These are phyloP conservation scores for Burhinus bistriatus DNA, from an alignment of 2,113 vertebrate genomes.

Conservation along the genomic window DNA sequence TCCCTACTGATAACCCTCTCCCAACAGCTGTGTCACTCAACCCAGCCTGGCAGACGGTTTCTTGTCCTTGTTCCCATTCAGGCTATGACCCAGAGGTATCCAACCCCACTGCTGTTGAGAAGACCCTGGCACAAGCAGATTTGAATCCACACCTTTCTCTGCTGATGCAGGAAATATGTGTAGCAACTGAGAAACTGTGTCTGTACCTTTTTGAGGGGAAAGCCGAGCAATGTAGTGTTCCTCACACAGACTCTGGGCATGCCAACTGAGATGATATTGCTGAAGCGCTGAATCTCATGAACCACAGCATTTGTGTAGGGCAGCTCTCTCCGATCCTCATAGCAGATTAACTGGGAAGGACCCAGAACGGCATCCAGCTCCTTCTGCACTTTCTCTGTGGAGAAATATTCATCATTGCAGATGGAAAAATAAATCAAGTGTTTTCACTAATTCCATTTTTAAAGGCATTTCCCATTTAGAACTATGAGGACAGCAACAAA, in stretches of 20 bases:
- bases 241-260: constrained; percentile 53
- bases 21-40: neutral
- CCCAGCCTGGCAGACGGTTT: neutral
- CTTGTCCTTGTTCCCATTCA: neutral
- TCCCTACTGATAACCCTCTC: neutral
- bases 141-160: neutral
- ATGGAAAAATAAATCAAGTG: neutral
- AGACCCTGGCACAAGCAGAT: neutral
- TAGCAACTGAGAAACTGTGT: neutral
- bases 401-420: neutral
- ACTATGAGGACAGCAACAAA: neutral
- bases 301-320: constrained; percentile 58
- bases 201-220: constrained; percentile 60
- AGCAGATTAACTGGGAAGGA: constrained; percentile 5
- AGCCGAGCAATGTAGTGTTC: neutral
- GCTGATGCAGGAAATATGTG: neutral
- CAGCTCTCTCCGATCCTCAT: constrained; percentile 29
- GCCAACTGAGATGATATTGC: constrained; percentile 29
- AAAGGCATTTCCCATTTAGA: neutral
- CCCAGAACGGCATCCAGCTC: constrained; percentile 55
- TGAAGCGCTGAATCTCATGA: constrained; percentile 59
- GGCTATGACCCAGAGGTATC: neutral
- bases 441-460: neutral
- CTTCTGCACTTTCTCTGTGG: constrained; percentile 62
- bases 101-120: neutral